Conservation (phyloP, 2,113 vertebrate genomes). For the Corythornis vintsioides region DNA sequence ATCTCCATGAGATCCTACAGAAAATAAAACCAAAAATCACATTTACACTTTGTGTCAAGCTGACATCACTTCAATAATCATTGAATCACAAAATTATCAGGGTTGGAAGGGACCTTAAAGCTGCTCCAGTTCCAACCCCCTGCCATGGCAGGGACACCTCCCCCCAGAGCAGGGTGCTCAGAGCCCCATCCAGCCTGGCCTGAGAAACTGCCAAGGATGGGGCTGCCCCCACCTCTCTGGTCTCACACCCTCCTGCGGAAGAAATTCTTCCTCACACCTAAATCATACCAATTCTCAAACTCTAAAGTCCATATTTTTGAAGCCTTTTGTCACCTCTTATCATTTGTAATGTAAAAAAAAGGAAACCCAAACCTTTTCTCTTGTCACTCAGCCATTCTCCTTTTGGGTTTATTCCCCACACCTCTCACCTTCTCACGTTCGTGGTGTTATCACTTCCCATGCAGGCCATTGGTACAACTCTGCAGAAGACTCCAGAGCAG, state of each 20-base stretch:
- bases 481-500: background rate
- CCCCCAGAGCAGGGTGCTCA: too few relatives aligned
- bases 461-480: background rate
- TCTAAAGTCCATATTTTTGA: background rate
- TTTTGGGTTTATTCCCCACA: background rate
- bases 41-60: background rate
- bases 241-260: too few relatives aligned
- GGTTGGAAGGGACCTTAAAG: too few relatives aligned
- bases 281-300: background rate
- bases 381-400: background rate
- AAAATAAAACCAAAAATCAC: background rate
- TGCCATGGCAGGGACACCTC: too few relatives aligned
- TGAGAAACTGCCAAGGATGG: too few relatives aligned
- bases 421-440: rapidly evolving
- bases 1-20: background rate
- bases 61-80: background rate
- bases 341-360: background rate
- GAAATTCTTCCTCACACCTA: too few relatives aligned
- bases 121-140: too few relatives aligned
- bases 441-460: background rate
- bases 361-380: background rate
- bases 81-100: too few relatives aligned
- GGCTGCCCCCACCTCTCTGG: too few relatives aligned
- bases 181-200: too few relatives aligned
- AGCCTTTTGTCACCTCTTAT: background rate